Evolutionary conservation across 2,797 vertebrate species (phyloP), one percentile per base, ranked within the genome.

Genomic region (Anas capensis): DNA sequence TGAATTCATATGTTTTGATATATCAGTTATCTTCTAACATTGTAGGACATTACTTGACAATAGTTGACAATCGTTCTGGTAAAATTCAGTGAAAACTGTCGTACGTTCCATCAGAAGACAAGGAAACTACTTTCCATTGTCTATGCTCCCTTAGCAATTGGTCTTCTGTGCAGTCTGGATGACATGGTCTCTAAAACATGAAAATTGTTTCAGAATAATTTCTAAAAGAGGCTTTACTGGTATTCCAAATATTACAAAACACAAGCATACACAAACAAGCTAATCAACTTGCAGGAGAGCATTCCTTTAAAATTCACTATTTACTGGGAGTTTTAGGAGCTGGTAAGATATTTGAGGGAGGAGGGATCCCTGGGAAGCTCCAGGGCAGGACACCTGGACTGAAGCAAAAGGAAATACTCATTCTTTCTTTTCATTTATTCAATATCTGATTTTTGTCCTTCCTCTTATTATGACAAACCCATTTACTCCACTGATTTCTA

Each of bases 361-460:
- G 58, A 65, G 11, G 1, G 4, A 51, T 76, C 46, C 17, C 8
- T 27, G 27, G 15, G 20, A 75, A 69, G 20, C 0, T 1, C 5
- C 10, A 48, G 60, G 24, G 20, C 49, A 58, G 19, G 23, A 10
- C 3, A 58, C 15, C 60, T n/a, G 17, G 5, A 7, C 5, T 8
- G 26, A 70, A 77, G 21, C 26, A 48, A 72, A 76, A 80, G 6
- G 8, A 8, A 78, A 38, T 48, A 15, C 3, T 27, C 31, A 38
- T 71, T 62, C 38, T 29, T 69, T 38, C 46, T 70, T n/a, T 36
- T 57, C 4, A 2, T 65, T 40, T 77, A n/a, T 78, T 68, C 27
- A 80, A 14, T 54, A 83, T 53, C 48, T 73, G 36, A 38, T 62
- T 69, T 84, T 88, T 78, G 13, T 12, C 29, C 12, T 79, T 78